Conservation (phyloP, 2,888 invertebrate genomes). For the Thalpophila matura region DNA sequence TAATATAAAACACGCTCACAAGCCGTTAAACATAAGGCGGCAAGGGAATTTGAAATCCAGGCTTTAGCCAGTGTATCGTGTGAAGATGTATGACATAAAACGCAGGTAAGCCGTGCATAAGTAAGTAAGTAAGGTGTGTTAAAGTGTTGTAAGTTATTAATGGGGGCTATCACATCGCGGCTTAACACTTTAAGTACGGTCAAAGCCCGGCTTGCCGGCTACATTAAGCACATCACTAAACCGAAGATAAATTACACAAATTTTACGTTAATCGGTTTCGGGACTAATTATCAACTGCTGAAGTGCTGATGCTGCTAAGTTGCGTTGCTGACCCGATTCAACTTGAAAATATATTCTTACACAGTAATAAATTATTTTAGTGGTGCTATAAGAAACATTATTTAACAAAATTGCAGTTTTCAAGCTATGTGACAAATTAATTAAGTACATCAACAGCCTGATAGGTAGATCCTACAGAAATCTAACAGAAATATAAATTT, state of each 20-base stretch:
- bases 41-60: conserved; percentile 38
- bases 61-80: conserved; percentile 42
- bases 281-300: conserved; percentile 38
- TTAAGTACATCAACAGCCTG: too few relatives aligned
- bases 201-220: conserved; percentile 65
- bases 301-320: conserved; percentile 8
- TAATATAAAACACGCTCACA: conserved; percentile 3
- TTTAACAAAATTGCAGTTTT: too few relatives aligned
- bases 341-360: too few relatives aligned
- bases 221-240: conserved; percentile 77
- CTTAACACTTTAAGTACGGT: conserved; percentile 85
- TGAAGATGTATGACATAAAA: conserved; percentile 63
- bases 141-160: conserved; percentile 81
- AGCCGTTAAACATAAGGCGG: background rate
- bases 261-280: conserved; percentile 64
- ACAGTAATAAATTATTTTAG: too few relatives aligned
- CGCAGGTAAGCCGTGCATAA: conserved; percentile 74
- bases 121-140: conserved; percentile 70
- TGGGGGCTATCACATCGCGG: conserved; percentile 76
- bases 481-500: too few relatives aligned
- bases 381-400: too few relatives aligned
- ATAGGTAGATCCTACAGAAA: too few relatives aligned
- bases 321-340: background rate
- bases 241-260: conserved; percentile 72
- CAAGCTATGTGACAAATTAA: too few relatives aligned